Conservation (phyloP, 2,888 invertebrate genomes). For the Podotricha telesiphe region DNA sequence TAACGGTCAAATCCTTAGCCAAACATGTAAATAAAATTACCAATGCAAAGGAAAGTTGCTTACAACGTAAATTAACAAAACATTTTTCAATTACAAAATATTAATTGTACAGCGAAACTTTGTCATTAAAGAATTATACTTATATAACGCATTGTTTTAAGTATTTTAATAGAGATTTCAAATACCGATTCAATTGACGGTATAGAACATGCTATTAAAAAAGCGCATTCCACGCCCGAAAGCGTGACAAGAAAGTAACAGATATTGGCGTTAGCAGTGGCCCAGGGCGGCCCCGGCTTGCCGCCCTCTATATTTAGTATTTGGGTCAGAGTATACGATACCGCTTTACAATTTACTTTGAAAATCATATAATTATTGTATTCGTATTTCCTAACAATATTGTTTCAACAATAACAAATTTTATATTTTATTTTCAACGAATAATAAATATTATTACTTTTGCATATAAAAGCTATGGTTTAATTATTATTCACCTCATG, state of each 20-base stretch:
- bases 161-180: neutral
- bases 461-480: neutral
- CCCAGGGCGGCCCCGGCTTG: constrained; percentile 58
- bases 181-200: too few relatives aligned
- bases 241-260: constrained; percentile 19
- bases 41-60: neutral
- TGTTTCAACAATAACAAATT: neutral
- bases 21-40: neutral
- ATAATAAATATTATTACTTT: neutral
- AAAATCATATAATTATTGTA: constrained; percentile 2
- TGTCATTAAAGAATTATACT: too few relatives aligned
- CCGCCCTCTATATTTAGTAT: constrained; percentile 67
- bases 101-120: too few relatives aligned
- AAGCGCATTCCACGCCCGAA: constrained; percentile 7
- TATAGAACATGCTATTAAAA: too few relatives aligned
- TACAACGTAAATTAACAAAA: neutral
- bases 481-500: constrained; percentile 16
- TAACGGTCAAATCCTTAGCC: neutral
- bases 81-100: neutral
- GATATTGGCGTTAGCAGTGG: constrained; percentile 32
- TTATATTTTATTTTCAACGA: neutral
- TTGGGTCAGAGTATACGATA: constrained; percentile 70
- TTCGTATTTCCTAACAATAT: neutral
- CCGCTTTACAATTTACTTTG: constrained; percentile 36
- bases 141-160: neutral